A percentile compares a stretch with the other conserved stretches of the same genome.
phyloP scores from a whole-genome alignment of 2,113 vertebrate species.

The Plestiodon gilberti region DNA sequence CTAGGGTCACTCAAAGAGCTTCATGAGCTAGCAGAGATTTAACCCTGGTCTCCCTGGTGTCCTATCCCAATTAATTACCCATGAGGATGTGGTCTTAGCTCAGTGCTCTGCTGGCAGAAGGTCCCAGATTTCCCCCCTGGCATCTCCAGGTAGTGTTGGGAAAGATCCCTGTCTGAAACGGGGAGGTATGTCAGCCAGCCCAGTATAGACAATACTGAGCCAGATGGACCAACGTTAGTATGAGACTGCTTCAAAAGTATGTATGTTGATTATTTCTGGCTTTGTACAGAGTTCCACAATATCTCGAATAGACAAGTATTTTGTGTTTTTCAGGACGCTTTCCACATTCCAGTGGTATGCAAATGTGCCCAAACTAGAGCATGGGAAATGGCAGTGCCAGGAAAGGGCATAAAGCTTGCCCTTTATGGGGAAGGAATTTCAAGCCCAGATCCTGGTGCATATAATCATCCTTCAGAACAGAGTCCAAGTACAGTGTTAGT shows the following conservation, averaged over 20 bases:
- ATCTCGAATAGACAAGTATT: background rate
- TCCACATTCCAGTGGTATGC: background rate
- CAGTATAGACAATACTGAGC: too few species aligned
- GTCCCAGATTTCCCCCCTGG: too few species aligned
- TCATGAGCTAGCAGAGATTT: background rate
- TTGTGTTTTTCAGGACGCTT: background rate
- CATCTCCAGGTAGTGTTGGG: too few species aligned
- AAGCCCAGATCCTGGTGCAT: background rate
- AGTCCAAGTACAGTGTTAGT: background rate
- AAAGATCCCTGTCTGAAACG: too few species aligned
- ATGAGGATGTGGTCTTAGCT: too few species aligned
- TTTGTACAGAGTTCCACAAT: background rate
- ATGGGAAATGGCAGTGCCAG: background rate
- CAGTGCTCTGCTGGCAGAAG: too few species aligned
- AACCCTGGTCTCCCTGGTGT: too few species aligned
- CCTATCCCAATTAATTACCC: too few species aligned
- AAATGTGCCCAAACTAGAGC: background rate
- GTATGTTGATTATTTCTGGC: background rate
- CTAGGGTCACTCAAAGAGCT: background rate
- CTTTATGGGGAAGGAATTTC: background rate
- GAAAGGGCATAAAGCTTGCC: slow-evolving; percentile 9
- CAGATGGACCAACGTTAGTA: too few species aligned
- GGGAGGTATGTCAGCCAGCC: too few species aligned
- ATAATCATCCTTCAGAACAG: background rate
- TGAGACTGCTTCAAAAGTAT: too few species aligned